A percentile compares a stretch with the other conserved stretches of the same genome.
Evolutionary conservation across 2,797 vertebrate species (phyloP).

Genomic region (Fratercula arctica): DNA sequence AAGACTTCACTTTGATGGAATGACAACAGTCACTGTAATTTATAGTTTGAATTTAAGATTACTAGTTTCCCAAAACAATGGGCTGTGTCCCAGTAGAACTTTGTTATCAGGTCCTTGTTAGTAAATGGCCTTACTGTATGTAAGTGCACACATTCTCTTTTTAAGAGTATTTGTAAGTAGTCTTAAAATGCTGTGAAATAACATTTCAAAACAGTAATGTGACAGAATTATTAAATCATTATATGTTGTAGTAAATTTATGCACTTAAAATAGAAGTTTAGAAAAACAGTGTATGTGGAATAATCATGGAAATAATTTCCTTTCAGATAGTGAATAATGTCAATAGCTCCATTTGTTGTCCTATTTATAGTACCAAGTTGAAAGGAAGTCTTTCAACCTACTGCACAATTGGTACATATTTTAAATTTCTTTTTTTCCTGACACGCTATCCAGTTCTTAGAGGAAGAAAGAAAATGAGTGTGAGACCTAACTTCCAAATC

Average conservation of each 20-base stretch:
- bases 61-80: conserved; percentile 38
- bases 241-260: neutral
- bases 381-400: conserved; percentile 36
- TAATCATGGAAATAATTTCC: neutral
- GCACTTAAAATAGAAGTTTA: neutral
- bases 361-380: neutral
- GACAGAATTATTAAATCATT: neutral
- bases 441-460: neutral
- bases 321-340: neutral
- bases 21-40: conserved; percentile 49
- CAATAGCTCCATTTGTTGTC: neutral
- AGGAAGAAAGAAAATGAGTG: conserved; percentile 8
- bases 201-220: neutral
- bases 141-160: neutral
- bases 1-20: conserved; percentile 37
- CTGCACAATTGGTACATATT: neutral
- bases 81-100: neutral
- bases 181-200: neutral
- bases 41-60: conserved; percentile 42
- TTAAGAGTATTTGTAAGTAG: neutral
- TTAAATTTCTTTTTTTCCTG: neutral
- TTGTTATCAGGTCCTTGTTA: conserved; percentile 9
- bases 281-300: neutral
- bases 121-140: neutral
- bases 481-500: conserved; percentile 7